Evolutionary conservation across 2,113 vertebrate species (phyloP), one percentile per base, ranked within the genome.

Genomic region (Rhombomys opimus): DNA sequence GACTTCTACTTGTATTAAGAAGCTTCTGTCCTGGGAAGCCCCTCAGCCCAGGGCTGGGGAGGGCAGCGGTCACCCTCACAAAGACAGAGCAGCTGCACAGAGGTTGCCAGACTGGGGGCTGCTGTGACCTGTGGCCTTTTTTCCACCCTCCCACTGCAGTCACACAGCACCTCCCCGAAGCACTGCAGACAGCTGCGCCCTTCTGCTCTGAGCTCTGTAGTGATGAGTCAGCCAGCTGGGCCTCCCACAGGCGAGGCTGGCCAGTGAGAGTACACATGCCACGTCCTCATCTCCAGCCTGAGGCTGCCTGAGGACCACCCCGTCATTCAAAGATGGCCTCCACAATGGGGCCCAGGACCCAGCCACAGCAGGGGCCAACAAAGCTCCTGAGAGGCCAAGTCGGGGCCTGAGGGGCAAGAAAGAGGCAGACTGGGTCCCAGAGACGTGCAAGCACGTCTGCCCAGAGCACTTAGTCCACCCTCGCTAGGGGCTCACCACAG

Each of bases 181-280:
- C 95, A 32, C 77, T 0, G 7, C 1, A n/a, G 35, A 57, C 97
- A 97, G 97, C 97, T 95, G 97, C 77, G 81, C 93, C 93, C 1
- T 57, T 61, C 89, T 8, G 63, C 72, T 68, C 70, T 68, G 76
- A 50, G 94, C 97, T 97, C 97, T 72, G 72, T 93, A 81, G n/a
- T 0, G 78, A 95, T 98, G 98, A 98, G 32, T 99, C 98, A 98
- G 95, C 76, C 93, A 92, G 54, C 97, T 68, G 1, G 90, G 93
- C 94, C 91, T 93, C 97, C 97, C 98, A 84, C 85, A 54, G 65
- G 46, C 76, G 7, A 78, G 76, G 85, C 85, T 35, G 30, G 65
- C 85, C 67, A 89, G 68, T 30, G 50, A 76, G 77, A 30, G 46
- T 9, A 41, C 20, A 10, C 82, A 63, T 3, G 75, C 95, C 97